A percentile compares a stretch with the other conserved stretches of the same genome.
Conservation (phyloP, 2,113 vertebrate species). For the Poeciliopsis retropinna region DNA sequence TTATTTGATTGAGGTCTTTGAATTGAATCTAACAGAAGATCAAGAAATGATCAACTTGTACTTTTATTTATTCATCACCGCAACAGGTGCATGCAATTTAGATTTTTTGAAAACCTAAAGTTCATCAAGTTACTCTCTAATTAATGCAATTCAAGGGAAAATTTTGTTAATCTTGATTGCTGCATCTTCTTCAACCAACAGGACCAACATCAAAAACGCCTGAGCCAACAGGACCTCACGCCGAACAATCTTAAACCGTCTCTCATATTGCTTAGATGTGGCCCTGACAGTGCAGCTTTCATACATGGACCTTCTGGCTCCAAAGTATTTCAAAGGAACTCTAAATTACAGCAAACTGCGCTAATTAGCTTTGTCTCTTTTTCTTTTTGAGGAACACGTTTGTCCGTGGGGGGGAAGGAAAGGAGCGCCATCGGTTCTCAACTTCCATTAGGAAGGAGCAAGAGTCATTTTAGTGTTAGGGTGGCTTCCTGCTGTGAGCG, state of each 20-base stretch:
- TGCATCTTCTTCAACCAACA: too few species aligned
- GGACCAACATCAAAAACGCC: too few species aligned
- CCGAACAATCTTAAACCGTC: too few species aligned
- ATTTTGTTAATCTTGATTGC: neutral
- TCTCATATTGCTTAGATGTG: constrained; percentile 5
- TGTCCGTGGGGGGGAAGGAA: neutral
- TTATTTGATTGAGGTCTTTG: neutral
- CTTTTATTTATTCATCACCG: neutral
- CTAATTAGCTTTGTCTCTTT: neutral
- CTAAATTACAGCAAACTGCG: neutral
- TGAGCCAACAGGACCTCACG: too few species aligned
- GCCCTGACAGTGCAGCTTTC: constrained; percentile 29
- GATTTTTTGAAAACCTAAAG: neutral
- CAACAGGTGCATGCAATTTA: neutral
- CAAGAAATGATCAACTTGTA: neutral
- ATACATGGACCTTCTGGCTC: neutral
- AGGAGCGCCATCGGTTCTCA: constrained; percentile 4
- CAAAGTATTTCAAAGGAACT: constrained; percentile 4
- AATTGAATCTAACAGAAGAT: neutral
- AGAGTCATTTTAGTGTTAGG: constrained; percentile 28
- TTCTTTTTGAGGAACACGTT: neutral
- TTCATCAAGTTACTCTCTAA: neutral
- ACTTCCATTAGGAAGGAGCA: neutral
- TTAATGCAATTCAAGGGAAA: neutral
- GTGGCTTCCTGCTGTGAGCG: constrained; percentile 26